Base-by-base conservation (phyloP, 2,797 vertebrate species). In the Acrossocheilus wenchowensis region DNA sequence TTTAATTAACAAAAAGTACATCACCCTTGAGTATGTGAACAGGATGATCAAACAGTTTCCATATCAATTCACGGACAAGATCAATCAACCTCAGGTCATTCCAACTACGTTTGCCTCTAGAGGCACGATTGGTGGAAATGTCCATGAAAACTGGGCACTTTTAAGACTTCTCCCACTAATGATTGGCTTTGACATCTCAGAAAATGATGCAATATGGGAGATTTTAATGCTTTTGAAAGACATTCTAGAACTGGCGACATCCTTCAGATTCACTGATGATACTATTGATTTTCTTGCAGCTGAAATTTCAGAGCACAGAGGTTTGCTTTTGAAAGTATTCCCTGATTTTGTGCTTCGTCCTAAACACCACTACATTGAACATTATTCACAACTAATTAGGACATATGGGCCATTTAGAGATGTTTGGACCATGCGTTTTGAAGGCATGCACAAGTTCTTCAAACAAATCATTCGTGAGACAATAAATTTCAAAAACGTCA, bases 11-110 rank as follows among this genome's bases (percentile, higher is more conserved):
- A 86, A 71, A 45, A 86, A 82, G 72, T 69, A 62, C 43, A 41
- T 82, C n/a, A 75, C 85, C 50, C 43, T 82, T 64, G 71, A 86
- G 17, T 75, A 43, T 72, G 69, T 72, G 69, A 43, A 72, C 39
- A 14, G 39, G 5, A 72, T 5, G 9, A 39, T 39, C 36, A 41
- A 69, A 69, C 68, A 69, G 19, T 39, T 69, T 39, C 21, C 36
- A 23, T n/a, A 72, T 21, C 5, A 41, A 43, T 43, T 72, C 39
- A 72, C 43, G 2, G 39, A 72, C 39, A 43, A 72, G 23, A n/a
- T 5, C 6, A 41, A 72, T 72, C 39, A 72, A 14, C 69, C 69
- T 43, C 36, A 45, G 41, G 23, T 45, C 39, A 73, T 73, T 73
- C 23, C 11, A 45, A 14, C 23, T 43, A 45, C 39, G 1, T 73